These are phyloP conservation scores for Agrilus planipennis DNA, from an alignment of 1,140 invertebrate genomes.

Conservation along the genomic window DNA sequence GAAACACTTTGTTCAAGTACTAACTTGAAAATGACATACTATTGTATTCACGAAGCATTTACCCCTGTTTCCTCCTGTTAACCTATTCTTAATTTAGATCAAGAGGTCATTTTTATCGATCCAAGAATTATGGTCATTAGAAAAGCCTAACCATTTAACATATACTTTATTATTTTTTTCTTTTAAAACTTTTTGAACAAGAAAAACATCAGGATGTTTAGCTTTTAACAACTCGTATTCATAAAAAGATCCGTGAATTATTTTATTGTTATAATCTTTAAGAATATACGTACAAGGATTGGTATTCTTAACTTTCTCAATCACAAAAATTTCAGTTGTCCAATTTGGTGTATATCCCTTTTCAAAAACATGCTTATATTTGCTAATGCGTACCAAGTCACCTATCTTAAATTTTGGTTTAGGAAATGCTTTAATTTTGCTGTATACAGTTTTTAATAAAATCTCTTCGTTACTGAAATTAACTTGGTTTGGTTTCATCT, in stretches of 20 bases:
- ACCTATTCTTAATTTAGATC: no score
- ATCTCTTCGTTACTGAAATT: slow-evolving; percentile 9
- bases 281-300: slow-evolving; percentile 12
- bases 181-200: slow-evolving; percentile 25
- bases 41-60: no score
- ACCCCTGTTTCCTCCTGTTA: no score
- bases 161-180: slow-evolving; percentile 23
- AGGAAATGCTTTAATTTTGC: slow-evolving; percentile 4
- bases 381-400: slow-evolving; percentile 13
- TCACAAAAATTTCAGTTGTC: slow-evolving; percentile 26
- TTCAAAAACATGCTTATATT: slow-evolving; percentile 12
- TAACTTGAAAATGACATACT: no score
- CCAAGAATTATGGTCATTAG: slow-evolving; percentile 13
- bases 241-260: slow-evolving; percentile 21
- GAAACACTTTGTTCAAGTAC: no score
- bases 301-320: slow-evolving; percentile 10
- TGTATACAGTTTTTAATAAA: no score
- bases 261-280: slow-evolving; percentile 8
- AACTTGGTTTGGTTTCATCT: slow-evolving; percentile 14
- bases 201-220: slow-evolving; percentile 24
- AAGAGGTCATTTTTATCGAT: slow-evolving; percentile 16
- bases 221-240: slow-evolving; percentile 18
- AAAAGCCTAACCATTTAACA: slow-evolving; percentile 27
- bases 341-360: slow-evolving; percentile 26
- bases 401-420: slow-evolving; percentile 7